These are phyloP conservation scores for Uria lomvia DNA, from an alignment of 2,113 vertebrate species.

Conservation along the genomic window DNA sequence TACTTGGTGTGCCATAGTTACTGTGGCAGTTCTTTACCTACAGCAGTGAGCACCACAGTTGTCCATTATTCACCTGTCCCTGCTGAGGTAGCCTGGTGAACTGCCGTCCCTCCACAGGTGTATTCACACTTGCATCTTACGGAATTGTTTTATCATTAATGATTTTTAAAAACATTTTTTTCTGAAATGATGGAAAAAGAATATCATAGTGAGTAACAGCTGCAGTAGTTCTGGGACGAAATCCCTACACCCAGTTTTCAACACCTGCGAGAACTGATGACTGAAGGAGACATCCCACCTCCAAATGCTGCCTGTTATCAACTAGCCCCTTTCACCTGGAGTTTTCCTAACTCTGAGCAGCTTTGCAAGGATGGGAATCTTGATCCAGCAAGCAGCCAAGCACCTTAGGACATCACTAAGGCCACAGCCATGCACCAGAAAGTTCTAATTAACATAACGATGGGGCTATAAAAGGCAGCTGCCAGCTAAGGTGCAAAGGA, in stretches of 20 bases:
- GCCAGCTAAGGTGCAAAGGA: rapidly evolving
- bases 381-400: background rate
- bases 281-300: background rate
- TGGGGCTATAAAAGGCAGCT: background rate
- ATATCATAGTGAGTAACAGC: background rate
- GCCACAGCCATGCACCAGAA: background rate
- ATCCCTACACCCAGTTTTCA: background rate
- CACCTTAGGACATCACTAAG: background rate
- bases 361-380: background rate
- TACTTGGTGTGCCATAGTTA: background rate
- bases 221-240: background rate
- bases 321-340: background rate
- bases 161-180: background rate
- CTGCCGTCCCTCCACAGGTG: background rate
- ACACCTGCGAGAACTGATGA: background rate
- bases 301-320: background rate
- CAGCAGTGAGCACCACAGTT: background rate
- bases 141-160: background rate
- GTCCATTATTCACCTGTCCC: background rate
- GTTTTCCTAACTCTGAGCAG: background rate
- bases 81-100: background rate
- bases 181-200: background rate
- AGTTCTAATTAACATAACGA: rapidly evolving
- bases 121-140: background rate
- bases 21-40: background rate